These are phyloP conservation scores for Cyanistes caeruleus DNA, from an alignment of 2,113 vertebrate genomes.

Conservation along the genomic window DNA sequence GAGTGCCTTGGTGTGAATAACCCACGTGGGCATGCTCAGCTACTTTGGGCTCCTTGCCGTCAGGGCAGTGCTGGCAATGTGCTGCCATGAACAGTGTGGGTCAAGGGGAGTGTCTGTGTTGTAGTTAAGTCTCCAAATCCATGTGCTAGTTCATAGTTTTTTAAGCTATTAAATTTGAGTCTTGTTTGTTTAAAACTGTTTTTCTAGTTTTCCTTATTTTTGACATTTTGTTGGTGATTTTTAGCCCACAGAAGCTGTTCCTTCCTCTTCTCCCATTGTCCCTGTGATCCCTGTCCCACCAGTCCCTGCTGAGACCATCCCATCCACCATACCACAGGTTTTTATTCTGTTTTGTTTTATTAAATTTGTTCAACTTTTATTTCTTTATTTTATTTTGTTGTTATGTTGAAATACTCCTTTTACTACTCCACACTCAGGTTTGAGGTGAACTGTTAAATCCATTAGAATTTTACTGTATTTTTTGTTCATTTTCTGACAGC, in stretches of 20 bases:
- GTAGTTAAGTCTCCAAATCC: background rate
- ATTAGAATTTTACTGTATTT: background rate
- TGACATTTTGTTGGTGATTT: slow-evolving; percentile 82
- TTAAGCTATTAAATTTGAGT: background rate
- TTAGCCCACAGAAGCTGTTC: slow-evolving; percentile 90
- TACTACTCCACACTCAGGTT: background rate
- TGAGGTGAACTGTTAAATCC: background rate
- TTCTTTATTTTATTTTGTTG: slow-evolving; percentile 49
- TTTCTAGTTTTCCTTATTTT: slow-evolving; percentile 17
- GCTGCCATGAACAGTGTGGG: fast-evolving
- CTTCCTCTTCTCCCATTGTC: slow-evolving; percentile 92
- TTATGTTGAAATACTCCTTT: slow-evolving; percentile 18
- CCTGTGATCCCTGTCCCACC: slow-evolving; percentile 93
- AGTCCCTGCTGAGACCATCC: slow-evolving; percentile 90
- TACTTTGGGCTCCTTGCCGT: fast-evolving
- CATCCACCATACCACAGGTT: slow-evolving; percentile 89
- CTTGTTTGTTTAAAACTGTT: background rate
- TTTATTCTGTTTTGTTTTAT: slow-evolving; percentile 72
- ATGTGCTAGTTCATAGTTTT: background rate
- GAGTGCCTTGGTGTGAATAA: background rate
- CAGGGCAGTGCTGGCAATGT: background rate
- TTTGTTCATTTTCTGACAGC: background rate
- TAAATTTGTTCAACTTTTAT: background rate
- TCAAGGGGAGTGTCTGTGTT: background rate
- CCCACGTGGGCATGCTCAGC: fast-evolving